phyloP scores from a whole-genome alignment of 2,797 vertebrate species.

The Hapalemur alaotrensis region DNA sequence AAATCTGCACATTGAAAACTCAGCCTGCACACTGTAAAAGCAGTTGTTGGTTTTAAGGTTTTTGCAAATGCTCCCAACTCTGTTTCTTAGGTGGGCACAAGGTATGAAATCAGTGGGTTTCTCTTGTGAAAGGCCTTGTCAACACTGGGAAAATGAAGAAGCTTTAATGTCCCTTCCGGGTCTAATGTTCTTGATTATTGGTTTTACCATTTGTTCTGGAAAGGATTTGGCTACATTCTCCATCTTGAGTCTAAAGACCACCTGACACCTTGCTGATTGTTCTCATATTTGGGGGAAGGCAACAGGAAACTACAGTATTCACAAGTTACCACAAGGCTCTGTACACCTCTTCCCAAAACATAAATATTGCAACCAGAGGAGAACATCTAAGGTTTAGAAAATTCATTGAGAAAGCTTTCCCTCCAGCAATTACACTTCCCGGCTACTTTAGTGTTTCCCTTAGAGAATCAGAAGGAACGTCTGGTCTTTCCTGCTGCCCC shows the following conservation, averaged over 20 bases:
- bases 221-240: background rate
- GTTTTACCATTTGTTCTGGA: constrained; percentile 24
- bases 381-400: background rate
- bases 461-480: background rate
- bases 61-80: background rate
- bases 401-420: background rate
- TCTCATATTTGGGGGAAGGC: background rate
- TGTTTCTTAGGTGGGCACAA: background rate
- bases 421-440: background rate
- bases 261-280: background rate
- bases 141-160: background rate
- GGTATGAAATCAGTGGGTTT: background rate
- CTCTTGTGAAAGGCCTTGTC: rapidly evolving
- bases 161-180: background rate
- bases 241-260: background rate
- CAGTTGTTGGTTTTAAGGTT: constrained; percentile 39
- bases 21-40: constrained; percentile 54
- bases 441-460: background rate
- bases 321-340: background rate
- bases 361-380: background rate
- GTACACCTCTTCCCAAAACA: background rate
- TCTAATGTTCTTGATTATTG: background rate
- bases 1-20: constrained; percentile 66
- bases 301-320: background rate
- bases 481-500: too few relatives aligned